Conservation (phyloP, 2,888 invertebrate species). For the Holacanthella duospinosa region DNA sequence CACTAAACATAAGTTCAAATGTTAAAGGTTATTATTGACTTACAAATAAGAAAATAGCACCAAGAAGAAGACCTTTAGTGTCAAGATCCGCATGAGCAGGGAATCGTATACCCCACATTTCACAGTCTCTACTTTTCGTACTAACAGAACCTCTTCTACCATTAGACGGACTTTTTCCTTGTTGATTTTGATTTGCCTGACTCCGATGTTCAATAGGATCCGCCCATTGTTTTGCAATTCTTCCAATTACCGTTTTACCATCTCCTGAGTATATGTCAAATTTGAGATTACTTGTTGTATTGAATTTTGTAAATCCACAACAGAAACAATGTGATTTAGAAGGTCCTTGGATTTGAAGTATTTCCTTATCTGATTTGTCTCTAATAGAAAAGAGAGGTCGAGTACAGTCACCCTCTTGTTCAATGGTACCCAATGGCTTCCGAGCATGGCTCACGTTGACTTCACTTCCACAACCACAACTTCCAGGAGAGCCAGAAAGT, state of each 20-base stretch:
- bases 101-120: conserved; percentile 7
- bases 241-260: conserved; percentile 19
- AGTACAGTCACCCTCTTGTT: conserved; percentile 10
- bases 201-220: not conserved
- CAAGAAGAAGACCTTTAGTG: conserved; percentile 7
- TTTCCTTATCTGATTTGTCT: not conserved
- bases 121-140: not conserved
- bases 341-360: conserved; percentile 3
- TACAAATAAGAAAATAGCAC: conserved; percentile 3
- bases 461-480: conserved; percentile 9
- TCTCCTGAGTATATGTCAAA: conserved; percentile 27
- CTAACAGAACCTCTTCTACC: not conserved
- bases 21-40: not conserved
- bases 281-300: not conserved
- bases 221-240: conserved; percentile 23
- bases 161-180: not conserved
- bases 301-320: conserved; percentile 3
- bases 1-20: too few species aligned
- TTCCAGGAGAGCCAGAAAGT: conserved; percentile 3
- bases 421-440: conserved; percentile 7
- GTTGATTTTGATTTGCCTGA: not conserved
- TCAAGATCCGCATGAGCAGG: not conserved
- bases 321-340: not conserved
- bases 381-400: not conserved
- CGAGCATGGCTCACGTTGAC: not conserved